phyloP scores from a whole-genome alignment of 2,888 invertebrate species.

The Acrocyrtus sp. region DNA sequence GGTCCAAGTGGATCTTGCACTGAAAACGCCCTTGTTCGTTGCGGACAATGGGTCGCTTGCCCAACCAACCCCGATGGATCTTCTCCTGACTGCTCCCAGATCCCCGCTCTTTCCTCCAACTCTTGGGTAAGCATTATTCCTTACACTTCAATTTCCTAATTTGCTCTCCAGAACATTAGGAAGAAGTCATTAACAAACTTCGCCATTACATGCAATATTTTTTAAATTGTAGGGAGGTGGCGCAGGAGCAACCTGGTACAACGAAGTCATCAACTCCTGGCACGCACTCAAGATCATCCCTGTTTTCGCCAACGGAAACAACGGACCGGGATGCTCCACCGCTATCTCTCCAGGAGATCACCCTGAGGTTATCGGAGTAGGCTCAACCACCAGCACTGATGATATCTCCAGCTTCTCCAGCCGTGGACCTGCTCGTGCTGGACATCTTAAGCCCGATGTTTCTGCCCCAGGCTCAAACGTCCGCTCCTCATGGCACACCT shows the following conservation, averaged over 20 bases:
- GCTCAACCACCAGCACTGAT: background rate
- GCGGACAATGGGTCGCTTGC: constrained; percentile 29
- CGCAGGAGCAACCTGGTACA: background rate
- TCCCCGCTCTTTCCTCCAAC: constrained; percentile 12
- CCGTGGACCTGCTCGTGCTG: constrained; percentile 13
- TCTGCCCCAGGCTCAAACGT: constrained; percentile 3
- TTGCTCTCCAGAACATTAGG: too few species aligned
- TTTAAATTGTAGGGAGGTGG: background rate
- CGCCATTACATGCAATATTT: too few species aligned
- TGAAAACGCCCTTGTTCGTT: background rate
- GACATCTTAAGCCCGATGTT: constrained; percentile 24
- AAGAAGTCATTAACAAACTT: too few species aligned
- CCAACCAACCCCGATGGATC: constrained; percentile 11
- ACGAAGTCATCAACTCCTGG: background rate
- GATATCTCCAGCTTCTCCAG: background rate
- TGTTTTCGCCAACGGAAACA: constrained; percentile 19
- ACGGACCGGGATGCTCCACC: background rate
- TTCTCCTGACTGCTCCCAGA: constrained; percentile 13
- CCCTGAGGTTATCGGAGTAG: constrained; percentile 31
- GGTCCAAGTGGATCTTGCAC: background rate
- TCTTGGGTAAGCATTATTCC: too few species aligned
- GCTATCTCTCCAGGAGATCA: constrained; percentile 11
- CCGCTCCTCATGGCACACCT: constrained; percentile 1
- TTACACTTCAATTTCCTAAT: too few species aligned
- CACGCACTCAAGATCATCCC: constrained; percentile 18